Conservation (phyloP, 1,140 invertebrate species). For the Venturia canescens region DNA sequence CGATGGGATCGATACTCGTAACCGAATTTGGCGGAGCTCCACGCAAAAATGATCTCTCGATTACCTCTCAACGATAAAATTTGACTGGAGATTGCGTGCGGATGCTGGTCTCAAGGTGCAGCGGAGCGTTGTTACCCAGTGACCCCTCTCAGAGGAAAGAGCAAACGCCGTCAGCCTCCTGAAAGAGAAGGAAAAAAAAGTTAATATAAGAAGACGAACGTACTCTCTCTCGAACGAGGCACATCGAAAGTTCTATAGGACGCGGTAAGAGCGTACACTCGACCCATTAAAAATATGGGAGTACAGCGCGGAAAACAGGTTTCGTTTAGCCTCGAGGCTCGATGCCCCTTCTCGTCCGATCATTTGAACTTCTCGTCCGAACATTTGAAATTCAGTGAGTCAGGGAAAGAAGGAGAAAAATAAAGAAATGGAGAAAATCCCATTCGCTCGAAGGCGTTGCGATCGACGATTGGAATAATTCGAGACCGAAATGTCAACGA, state of each 20-base stretch:
- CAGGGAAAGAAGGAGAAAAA: no score
- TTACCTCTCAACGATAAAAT: background rate
- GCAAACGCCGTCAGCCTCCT: slow-evolving; percentile 36
- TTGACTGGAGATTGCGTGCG: background rate
- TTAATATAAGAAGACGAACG: background rate
- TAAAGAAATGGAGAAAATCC: background rate
- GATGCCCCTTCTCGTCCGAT: background rate
- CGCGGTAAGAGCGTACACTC: slow-evolving; percentile 25
- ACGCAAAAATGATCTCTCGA: no score
- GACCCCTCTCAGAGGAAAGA: background rate
- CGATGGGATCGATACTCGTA: no score
- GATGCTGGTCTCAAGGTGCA: background rate
- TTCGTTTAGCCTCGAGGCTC: slow-evolving; percentile 49
- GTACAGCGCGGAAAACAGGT: slow-evolving; percentile 61
- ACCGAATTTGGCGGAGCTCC: no score
- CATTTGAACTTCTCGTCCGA: background rate
- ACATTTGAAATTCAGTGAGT: background rate
- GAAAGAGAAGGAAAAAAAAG: background rate
- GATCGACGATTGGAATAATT: background rate
- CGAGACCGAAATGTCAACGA: background rate
- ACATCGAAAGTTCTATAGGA: background rate
- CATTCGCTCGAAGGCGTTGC: background rate
- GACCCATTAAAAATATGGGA: slow-evolving; percentile 61
- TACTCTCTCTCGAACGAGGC: slow-evolving; percentile 11
- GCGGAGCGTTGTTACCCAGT: background rate